A percentile compares a stretch with the other conserved stretches of the same genome.
Evolutionary conservation across 2,888 invertebrate genomes (phyloP).

Genomic region (Ophion slaviceki): DNA sequence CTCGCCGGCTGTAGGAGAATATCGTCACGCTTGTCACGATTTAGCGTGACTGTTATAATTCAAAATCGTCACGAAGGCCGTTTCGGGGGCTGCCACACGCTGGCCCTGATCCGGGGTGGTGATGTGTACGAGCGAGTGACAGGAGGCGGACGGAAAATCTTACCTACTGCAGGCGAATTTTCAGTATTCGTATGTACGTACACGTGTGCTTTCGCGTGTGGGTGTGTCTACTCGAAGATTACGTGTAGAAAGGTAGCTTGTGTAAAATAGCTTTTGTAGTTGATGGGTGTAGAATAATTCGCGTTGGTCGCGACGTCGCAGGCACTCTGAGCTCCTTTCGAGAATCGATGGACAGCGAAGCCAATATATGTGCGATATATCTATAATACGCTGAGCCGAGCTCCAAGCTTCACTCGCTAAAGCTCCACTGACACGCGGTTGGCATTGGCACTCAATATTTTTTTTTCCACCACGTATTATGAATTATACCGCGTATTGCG

Average conservation of each 20-base stretch:
- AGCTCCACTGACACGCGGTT: slow-evolving; percentile 56
- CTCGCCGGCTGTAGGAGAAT: neutral
- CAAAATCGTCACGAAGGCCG: slow-evolving; percentile 56
- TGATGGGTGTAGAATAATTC: slow-evolving; percentile 47
- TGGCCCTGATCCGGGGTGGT: slow-evolving; percentile 35
- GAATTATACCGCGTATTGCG: slow-evolving; percentile 43
- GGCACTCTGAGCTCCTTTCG: slow-evolving; percentile 48
- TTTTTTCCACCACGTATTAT: slow-evolving; percentile 35
- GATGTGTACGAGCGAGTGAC: slow-evolving; percentile 39
- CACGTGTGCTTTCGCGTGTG: neutral
- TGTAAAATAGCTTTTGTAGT: slow-evolving; percentile 19
- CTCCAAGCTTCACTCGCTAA: slow-evolving; percentile 34
- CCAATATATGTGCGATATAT: slow-evolving; percentile 38
- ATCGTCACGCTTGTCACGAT: slow-evolving; percentile 41
- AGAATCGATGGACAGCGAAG: slow-evolving; percentile 58
- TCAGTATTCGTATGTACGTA: neutral
- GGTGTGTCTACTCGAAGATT: neutral
- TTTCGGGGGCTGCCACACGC: slow-evolving; percentile 30
- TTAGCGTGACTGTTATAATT: slow-evolving; percentile 39
- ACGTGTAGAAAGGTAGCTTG: neutral
- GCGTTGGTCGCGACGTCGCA: slow-evolving; percentile 57
- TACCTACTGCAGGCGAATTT: neutral
- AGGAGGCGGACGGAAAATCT: slow-evolving; percentile 20
- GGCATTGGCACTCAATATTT: slow-evolving; percentile 55
- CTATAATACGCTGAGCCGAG: slow-evolving; percentile 34